phyloP scores from a whole-genome alignment of 2,113 vertebrate species.

The Leucopsar rothschildi region DNA sequence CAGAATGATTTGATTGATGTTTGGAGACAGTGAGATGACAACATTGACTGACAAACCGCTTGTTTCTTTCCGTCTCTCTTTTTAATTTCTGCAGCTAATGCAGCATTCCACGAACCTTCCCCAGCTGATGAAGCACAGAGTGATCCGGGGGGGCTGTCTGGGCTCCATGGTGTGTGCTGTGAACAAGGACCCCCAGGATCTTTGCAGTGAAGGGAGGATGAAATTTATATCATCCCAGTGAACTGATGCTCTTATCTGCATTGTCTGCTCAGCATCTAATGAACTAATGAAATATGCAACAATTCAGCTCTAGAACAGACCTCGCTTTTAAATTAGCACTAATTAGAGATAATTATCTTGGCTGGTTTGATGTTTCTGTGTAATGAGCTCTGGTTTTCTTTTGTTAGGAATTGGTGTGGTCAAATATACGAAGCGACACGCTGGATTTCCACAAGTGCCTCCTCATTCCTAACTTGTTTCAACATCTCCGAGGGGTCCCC shows the following conservation, averaged over 20 bases:
- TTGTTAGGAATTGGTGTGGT: conserved; percentile 43
- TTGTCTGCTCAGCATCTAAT: conserved; percentile 59
- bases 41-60: background rate
- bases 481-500: background rate
- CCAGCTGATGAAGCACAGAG: background rate
- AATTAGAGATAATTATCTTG: conserved; percentile 70
- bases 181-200: background rate
- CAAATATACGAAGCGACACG: background rate
- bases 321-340: conserved; percentile 66
- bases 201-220: background rate
- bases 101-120: background rate
- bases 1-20: background rate
- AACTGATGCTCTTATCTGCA: conserved; percentile 43
- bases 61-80: background rate
- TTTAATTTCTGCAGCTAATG: background rate
- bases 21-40: background rate
- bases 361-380: conserved; percentile 63
- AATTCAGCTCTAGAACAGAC: conserved; percentile 53
- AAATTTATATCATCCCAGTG: background rate
- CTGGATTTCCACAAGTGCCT: conserved; percentile 24
- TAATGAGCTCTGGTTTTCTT: conserved; percentile 48
- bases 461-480: background rate
- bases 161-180: background rate
- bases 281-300: conserved; percentile 68
- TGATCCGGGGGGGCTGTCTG: background rate